Percentiles rank a stretch among this genome's conserved stretches.
These are phyloP conservation scores for Poeciliopsis turrubarensis DNA, from an alignment of 2,113 vertebrate species.

Conservation along the genomic window DNA sequence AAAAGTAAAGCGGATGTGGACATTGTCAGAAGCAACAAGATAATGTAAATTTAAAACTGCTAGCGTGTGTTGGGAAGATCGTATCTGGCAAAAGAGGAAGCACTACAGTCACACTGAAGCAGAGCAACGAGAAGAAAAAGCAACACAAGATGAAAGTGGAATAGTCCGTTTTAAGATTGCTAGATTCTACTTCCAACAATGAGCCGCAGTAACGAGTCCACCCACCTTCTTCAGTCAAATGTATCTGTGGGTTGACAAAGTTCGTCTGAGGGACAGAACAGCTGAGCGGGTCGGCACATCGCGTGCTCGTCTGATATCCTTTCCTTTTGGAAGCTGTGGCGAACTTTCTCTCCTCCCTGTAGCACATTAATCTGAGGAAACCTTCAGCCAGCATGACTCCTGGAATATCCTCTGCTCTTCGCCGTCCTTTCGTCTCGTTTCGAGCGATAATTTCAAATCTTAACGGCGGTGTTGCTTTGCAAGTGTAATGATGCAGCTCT, in stretches of 20 bases:
- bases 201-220: background rate
- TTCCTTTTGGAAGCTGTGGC: conserved; percentile 16
- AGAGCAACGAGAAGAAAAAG: background rate
- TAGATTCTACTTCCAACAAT: background rate
- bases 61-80: background rate
- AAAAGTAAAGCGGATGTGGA: background rate
- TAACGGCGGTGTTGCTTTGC: background rate
- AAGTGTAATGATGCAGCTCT: background rate
- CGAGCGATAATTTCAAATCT: too few species aligned
- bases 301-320: conserved; percentile 4
- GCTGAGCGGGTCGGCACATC: background rate
- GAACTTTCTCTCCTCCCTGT: conserved; percentile 59
- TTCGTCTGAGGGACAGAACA: background rate
- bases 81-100: conserved; percentile 11
- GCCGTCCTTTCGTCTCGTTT: background rate
- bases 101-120: background rate
- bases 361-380: conserved; percentile 66
- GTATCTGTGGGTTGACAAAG: background rate
- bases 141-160: background rate
- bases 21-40: background rate
- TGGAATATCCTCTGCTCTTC: background rate
- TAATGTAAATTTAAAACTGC: background rate
- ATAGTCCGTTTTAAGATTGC: background rate
- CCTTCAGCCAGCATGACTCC: conserved; percentile 73
- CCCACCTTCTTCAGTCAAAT: conserved; percentile 57